These are phyloP conservation scores for Apeira syringaria DNA, from an alignment of 2,888 invertebrate species.

Conservation along the genomic window DNA sequence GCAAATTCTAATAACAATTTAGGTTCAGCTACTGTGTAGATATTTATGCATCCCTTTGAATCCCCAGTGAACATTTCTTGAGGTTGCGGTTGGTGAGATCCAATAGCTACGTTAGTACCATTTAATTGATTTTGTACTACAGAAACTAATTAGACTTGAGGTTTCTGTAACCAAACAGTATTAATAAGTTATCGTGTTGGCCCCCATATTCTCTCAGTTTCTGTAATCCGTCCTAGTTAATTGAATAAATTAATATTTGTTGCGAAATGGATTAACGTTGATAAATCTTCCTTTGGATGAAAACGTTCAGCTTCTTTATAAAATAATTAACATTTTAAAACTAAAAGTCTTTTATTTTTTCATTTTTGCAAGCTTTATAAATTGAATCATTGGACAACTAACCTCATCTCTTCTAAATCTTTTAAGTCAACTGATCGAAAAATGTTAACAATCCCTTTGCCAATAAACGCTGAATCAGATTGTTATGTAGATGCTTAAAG, in stretches of 20 bases:
- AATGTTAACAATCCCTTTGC: conserved; percentile 18
- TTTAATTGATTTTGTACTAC: conserved; percentile 78
- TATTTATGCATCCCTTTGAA: conserved; percentile 61
- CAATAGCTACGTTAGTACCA: conserved; percentile 64
- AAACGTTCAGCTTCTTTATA: no score
- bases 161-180: conserved; percentile 72
- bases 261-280: neutral
- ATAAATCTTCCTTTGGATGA: no score
- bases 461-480: conserved; percentile 28
- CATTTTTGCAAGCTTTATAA: no score
- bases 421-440: conserved; percentile 6
- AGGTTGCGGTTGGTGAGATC: conserved; percentile 59
- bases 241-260: conserved; percentile 51
- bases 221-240: conserved; percentile 53
- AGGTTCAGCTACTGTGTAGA: conserved; percentile 39
- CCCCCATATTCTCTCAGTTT: conserved; percentile 57
- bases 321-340: no score
- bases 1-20: conserved; percentile 48
- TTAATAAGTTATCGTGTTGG: conserved; percentile 70
- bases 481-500: conserved; percentile 30
- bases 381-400: conserved; percentile 1
- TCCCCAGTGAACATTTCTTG: conserved; percentile 61
- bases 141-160: conserved; percentile 80
- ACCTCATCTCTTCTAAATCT: conserved; percentile 3
- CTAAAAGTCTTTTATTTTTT: no score